These are phyloP conservation scores for Parnassius smintheus DNA, from an alignment of 2,888 invertebrate genomes.

Conservation along the genomic window DNA sequence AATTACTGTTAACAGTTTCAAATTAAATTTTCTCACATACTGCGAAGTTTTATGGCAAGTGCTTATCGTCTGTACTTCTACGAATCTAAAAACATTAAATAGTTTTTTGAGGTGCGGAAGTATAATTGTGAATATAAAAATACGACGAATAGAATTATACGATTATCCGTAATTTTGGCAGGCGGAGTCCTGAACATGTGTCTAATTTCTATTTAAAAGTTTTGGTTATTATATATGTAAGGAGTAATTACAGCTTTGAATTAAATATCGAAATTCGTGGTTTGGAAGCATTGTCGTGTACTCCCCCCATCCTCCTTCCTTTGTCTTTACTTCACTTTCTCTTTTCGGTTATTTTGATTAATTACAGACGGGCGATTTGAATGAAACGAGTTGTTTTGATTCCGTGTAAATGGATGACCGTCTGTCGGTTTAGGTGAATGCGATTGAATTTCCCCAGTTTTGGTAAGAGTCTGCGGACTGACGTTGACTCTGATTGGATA, in stretches of 20 bases:
- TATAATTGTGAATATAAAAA: too few species aligned
- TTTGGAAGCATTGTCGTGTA: too few species aligned
- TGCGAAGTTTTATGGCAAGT: too few species aligned
- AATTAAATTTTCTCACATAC: too few species aligned
- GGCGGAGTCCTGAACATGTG: not conserved
- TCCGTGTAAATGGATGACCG: constrained; percentile 42
- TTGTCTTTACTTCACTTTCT: constrained; percentile 30
- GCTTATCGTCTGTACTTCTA: too few species aligned
- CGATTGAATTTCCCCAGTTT: constrained; percentile 35
- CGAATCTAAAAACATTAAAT: too few species aligned
- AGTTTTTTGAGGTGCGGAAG: too few species aligned
- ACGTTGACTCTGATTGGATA: not conserved
- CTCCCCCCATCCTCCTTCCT: not conserved
- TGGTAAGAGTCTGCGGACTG: not conserved
- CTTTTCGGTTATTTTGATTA: constrained; percentile 47
- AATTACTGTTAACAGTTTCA: too few species aligned
- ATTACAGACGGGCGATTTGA: constrained; percentile 48
- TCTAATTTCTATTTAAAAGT: too few species aligned
- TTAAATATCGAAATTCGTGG: too few species aligned
- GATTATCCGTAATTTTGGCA: too few species aligned
- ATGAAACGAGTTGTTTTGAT: constrained; percentile 45
- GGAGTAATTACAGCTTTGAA: constrained; percentile 7
- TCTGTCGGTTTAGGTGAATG: constrained; percentile 29
- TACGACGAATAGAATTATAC: too few species aligned
- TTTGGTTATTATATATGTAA: not conserved